These are phyloP conservation scores for Amphiprion clarkii DNA, from an alignment of 2,797 vertebrate genomes.

Conservation along the genomic window DNA sequence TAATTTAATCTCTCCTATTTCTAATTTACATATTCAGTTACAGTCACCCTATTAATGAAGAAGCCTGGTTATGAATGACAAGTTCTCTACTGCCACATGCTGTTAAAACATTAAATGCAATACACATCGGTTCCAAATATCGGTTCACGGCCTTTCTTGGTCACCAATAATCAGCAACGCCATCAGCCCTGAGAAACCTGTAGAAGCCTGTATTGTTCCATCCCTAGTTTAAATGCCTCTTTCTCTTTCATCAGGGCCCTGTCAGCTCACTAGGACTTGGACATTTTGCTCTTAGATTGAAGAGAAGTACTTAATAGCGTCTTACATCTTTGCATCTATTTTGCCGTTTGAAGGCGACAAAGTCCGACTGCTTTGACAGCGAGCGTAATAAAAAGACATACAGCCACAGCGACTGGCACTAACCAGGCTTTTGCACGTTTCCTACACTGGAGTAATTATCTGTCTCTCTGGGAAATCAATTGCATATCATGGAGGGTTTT, in stretches of 20 bases:
- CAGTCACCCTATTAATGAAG: no score
- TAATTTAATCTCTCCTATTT: no score
- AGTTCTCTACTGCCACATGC: no score
- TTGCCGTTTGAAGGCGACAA: slow-evolving; percentile 44
- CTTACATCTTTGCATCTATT: slow-evolving; percentile 48
- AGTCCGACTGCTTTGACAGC: slow-evolving; percentile 50
- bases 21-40: no score
- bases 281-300: slow-evolving; percentile 36
- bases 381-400: slow-evolving; percentile 54
- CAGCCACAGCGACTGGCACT: slow-evolving; percentile 53
- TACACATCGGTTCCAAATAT: no score
- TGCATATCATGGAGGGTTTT: slow-evolving; percentile 68
- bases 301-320: slow-evolving; percentile 23
- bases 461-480: slow-evolving; percentile 78
- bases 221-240: no score
- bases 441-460: slow-evolving; percentile 76
- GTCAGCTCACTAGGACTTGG: background rate
- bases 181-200: no score
- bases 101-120: no score
- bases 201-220: no score
- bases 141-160: no score
- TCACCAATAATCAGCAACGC: no score
- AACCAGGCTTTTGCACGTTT: slow-evolving; percentile 65
- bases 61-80: no score
- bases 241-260: slow-evolving; percentile 30